phyloP scores from a whole-genome alignment of 2,797 vertebrate species.

The Lepus oiostolus region DNA sequence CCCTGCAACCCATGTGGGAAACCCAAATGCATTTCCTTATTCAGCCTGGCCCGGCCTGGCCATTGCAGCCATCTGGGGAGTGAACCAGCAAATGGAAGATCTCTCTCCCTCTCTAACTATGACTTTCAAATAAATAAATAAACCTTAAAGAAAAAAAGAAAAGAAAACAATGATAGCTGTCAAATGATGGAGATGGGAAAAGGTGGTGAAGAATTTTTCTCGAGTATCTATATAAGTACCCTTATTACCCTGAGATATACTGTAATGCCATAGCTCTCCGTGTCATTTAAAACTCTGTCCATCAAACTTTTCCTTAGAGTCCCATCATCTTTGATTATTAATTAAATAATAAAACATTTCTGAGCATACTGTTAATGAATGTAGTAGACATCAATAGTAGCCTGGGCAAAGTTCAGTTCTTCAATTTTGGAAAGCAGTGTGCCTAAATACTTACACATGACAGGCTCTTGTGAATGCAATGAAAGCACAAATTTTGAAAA shows the following conservation, averaged over 20 bases:
- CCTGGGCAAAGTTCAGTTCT: background rate
- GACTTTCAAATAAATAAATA: too few relatives aligned
- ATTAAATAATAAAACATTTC: background rate
- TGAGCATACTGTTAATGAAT: background rate
- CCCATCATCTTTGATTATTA: background rate
- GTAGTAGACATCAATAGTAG: background rate
- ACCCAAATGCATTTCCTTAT: too few relatives aligned
- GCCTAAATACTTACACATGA: background rate
- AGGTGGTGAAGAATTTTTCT: background rate
- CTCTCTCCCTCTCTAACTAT: too few relatives aligned
- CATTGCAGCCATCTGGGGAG: too few relatives aligned
- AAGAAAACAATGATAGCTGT: background rate
- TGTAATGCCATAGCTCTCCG: background rate
- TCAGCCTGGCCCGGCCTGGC: too few relatives aligned
- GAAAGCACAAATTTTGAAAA: background rate
- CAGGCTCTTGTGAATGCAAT: background rate
- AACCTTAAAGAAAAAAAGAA: too few relatives aligned
- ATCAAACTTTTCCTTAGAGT: background rate
- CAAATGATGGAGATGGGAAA: background rate
- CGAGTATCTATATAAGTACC: background rate
- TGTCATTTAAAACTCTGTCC: background rate
- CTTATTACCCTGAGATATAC: background rate
- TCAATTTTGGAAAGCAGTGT: background rate
- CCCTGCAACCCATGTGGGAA: too few relatives aligned
- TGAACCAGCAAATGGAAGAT: too few relatives aligned